A percentile compares a stretch with the other conserved stretches of the same genome.
These are phyloP conservation scores for Agonopterix subpropinquella DNA, from an alignment of 2,888 invertebrate species.

Conservation along the genomic window DNA sequence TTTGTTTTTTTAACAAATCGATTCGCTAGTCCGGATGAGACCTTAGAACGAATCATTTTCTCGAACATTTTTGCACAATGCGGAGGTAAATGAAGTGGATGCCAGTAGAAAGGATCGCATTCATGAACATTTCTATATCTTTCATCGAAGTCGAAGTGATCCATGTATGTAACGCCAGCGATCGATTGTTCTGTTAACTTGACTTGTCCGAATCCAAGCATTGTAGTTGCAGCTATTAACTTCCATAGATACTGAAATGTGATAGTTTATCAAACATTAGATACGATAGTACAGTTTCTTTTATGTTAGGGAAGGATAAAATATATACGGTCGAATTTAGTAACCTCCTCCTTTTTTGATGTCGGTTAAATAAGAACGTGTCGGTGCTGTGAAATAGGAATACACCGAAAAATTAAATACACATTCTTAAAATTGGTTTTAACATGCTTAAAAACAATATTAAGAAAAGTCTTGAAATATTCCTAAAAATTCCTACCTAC, in stretches of 20 bases:
- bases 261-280: background rate
- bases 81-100: conserved; percentile 56
- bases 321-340: too few relatives aligned
- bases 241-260: background rate
- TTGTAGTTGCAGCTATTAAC: background rate
- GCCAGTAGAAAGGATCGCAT: conserved; percentile 59
- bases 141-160: conserved; percentile 50
- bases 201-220: background rate
- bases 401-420: too few relatives aligned
- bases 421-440: too few relatives aligned
- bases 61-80: conserved; percentile 46
- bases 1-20: conserved; percentile 25
- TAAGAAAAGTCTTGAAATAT: too few relatives aligned
- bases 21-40: conserved; percentile 24
- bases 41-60: conserved; percentile 34
- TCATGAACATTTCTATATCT: conserved; percentile 46
- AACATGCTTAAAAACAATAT: too few relatives aligned
- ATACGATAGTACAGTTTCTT: background rate
- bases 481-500: too few relatives aligned
- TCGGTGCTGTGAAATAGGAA: too few relatives aligned
- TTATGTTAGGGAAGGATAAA: too few relatives aligned
- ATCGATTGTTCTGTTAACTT: conserved; percentile 31
- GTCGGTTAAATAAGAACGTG: too few relatives aligned
- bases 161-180: conserved; percentile 55
- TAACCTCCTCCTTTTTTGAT: too few relatives aligned